A percentile compares a stretch with the other conserved stretches of the same genome.
Conservation (phyloP, 2,888 invertebrate genomes). For the Hylaea fasciaria region DNA sequence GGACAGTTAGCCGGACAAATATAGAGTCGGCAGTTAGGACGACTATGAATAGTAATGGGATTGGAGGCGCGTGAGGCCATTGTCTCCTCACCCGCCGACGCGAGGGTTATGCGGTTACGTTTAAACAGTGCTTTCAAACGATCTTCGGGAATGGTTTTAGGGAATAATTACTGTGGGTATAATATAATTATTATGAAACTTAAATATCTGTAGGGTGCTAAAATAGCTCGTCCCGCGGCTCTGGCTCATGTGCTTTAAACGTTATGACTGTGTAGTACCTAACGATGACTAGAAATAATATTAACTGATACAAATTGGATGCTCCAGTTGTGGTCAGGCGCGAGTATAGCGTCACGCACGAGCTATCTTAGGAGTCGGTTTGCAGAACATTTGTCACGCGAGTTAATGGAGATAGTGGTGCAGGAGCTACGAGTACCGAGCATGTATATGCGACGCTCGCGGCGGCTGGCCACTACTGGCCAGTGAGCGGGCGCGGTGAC, state of each 20-base stretch:
- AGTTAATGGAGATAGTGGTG: constrained; percentile 14
- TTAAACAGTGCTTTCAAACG: no score
- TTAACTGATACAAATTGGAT: constrained; percentile 20
- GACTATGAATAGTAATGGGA: constrained; percentile 18
- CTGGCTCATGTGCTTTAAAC: no score
- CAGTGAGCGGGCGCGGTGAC: constrained; percentile 46
- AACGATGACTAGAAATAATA: constrained; percentile 10
- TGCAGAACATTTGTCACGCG: constrained; percentile 28
- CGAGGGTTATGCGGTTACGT: not conserved
- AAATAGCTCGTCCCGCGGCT: no score
- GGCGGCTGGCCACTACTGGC: constrained; percentile 28
- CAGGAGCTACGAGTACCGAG: no score
- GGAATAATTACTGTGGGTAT: no score
- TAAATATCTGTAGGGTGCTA: no score
- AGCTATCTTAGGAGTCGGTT: constrained; percentile 8
- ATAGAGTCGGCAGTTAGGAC: constrained; percentile 6
- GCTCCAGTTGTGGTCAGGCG: constrained; percentile 4
- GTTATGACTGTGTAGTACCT: no score
- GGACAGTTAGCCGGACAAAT: constrained; percentile 13
- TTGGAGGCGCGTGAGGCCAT: not conserved
- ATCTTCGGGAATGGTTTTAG: no score
- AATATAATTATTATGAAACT: no score
- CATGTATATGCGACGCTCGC: no score
- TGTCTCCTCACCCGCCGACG: constrained; percentile 1
- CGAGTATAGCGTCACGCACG: constrained; percentile 17